Base-by-base conservation (phyloP, 2,888 invertebrate species). In the Therioaphis trifolii region DNA sequence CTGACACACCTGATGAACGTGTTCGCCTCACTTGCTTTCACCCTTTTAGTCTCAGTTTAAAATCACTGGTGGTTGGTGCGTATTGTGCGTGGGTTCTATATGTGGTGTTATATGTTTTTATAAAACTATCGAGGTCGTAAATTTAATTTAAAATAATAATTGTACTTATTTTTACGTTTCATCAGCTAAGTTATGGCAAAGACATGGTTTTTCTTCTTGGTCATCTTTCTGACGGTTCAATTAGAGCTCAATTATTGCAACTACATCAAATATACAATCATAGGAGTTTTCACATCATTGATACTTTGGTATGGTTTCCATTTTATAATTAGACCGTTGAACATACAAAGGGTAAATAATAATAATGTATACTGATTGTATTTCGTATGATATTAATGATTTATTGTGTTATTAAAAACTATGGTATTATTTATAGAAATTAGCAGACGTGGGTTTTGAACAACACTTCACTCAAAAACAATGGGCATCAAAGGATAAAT, bases 401-500 rank as follows among this genome's bases (percentile, higher is more conserved):
- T n/a, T 18, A 68, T 43, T 14, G n/a, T n/a, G 40, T n/a, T 24
- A 24, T 4, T 58, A n/a, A n/a, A n/a, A 0, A 21, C 43, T 24
- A 43, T 66, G 21, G n/a, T n/a, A n/a, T 7, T 24, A 14, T 4
- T 77, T 66, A 52, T 85, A 91, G 91, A 90, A 90, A 85, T 86
- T 91, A 68, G 88, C 89, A 14, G 90, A 91, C 52, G 88, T 91
- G 0, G 91, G 91, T 0, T 91, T 89, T 85, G 84, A 85, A 78
- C 85, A 85, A 49, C 84, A 85, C 46, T 66, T 87, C 87, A 84
- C 61, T 0, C 85, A 85, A 40, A 84, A 58, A 29, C 85, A 86
- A 79, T 79, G 85, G 68, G 46, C 74, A 12, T 84, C 84, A 24
- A 72, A 75, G 52, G 69, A 85, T 79, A 78, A 66, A 24, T 66